A percentile compares a stretch with the other conserved stretches of the same genome.
phyloP scores from a whole-genome alignment of 2,888 invertebrate species.

The Gymnoscelis rufifasciata region DNA sequence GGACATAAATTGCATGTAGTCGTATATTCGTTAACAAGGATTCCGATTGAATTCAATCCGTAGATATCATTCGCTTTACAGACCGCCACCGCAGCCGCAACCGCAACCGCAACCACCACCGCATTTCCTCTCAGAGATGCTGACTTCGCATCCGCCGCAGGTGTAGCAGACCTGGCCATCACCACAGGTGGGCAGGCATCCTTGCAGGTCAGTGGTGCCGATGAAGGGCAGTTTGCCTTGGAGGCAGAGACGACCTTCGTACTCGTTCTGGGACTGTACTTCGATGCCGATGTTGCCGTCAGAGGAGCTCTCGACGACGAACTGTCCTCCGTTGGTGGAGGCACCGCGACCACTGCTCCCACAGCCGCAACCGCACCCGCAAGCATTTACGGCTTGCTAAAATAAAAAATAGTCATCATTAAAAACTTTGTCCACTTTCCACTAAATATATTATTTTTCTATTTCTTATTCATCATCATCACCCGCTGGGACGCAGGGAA shows the following conservation, averaged over 20 bases:
- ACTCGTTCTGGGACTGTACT: conserved; percentile 39
- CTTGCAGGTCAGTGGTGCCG: conserved; percentile 41
- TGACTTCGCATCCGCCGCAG: conserved; percentile 38
- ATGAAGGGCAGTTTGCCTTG: conserved; percentile 46
- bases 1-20: too few relatives aligned
- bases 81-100: conserved; percentile 14
- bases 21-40: too few relatives aligned
- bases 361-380: neutral
- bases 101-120: conserved; percentile 8
- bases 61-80: neutral
- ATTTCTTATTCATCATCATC: too few relatives aligned
- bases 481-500: too few relatives aligned
- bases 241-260: conserved; percentile 38
- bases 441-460: too few relatives aligned
- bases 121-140: conserved; percentile 21
- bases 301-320: conserved; percentile 31
- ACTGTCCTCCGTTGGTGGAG: conserved; percentile 32
- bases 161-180: conserved; percentile 42
- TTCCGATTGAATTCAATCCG: too few relatives aligned
- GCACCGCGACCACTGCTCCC: conserved; percentile 15
- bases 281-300: conserved; percentile 35
- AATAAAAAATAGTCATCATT: too few relatives aligned
- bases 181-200: conserved; percentile 41
- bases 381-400: conserved; percentile 1
- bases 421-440: too few relatives aligned